Base-by-base conservation (phyloP, 2,888 invertebrate genomes). In the Oasisia sp. region DNA sequence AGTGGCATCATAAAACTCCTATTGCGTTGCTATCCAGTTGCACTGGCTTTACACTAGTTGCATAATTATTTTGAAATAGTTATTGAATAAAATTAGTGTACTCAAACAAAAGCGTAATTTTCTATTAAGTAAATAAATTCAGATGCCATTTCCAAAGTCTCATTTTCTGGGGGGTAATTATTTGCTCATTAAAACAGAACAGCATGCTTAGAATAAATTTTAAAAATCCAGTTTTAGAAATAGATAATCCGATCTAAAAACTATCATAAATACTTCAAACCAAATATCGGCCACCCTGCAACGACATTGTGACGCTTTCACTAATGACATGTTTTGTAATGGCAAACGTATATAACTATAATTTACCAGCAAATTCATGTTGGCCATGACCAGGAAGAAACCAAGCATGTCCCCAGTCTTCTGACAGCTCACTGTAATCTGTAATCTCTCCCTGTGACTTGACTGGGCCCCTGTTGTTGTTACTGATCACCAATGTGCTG, bases 321-420 rank as follows among this genome's bases (percentile, higher is more conserved):
- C 74, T 74, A 74, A 14, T 7, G 27, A 27, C 74, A 74, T n/a
- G 14, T 74, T 19, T 74, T 74, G 74, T 27, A 19, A 19, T 27
- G 27, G 7, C 74, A 74, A 1, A 74, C 74, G 27, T 74, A 74
- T 74, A 74, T 7, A 19, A 11, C 38, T 38, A 56, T 56, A 14
- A 56, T 56, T 32, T 56, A 92, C 92, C 92, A 1, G 91, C 74
- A 89, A 92, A 92, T 14, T 58, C 44, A 74, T 94, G 91, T n/a
- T 91, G 92, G 45, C 94, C 93, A 93, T 94, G 94, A 89, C 94
- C 93, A 91, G 94, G 94, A n/a, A 95, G 93, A 92, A 95, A 95
- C 95, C 95, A 95, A n/a, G 95, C 94, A 32, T 94, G 94, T 4
- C 94, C 93, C 32, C 94, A 94, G 91, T 95, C 95, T 14, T 93